Conservation (phyloP, 2,113 vertebrate species). For the Chloroceryle aenea region DNA sequence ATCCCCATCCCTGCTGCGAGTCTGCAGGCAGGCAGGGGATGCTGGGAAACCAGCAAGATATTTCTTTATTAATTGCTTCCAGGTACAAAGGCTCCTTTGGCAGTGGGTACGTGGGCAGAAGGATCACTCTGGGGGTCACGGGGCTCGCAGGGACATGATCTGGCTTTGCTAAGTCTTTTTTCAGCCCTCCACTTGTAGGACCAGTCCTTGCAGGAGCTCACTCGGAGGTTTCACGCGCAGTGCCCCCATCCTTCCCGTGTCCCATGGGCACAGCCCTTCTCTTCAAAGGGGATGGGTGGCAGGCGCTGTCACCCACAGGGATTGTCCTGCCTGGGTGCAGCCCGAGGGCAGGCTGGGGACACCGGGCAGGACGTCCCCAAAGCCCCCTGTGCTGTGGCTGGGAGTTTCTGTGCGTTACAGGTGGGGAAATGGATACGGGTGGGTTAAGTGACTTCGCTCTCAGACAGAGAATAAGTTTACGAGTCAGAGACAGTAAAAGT, state of each 20-base stretch:
- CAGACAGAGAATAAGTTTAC: background rate
- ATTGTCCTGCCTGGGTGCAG: background rate
- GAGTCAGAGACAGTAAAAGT: background rate
- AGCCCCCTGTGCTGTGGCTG: rapidly evolving
- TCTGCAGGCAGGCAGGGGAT: background rate
- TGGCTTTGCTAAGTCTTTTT: background rate
- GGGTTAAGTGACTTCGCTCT: background rate
- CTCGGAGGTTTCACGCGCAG: background rate
- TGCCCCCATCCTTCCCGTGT: background rate
- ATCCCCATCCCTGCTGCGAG: rapidly evolving
- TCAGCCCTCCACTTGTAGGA: background rate
- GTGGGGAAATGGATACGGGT: background rate
- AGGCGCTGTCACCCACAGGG: background rate
- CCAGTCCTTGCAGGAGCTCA: background rate
- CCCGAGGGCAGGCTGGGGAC: too few species aligned
- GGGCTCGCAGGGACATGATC: background rate
- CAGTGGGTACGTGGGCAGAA: background rate
- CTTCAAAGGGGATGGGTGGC: too few species aligned
- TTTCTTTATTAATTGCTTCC: background rate
- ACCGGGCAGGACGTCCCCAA: background rate
- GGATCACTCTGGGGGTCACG: background rate
- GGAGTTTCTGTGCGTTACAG: background rate
- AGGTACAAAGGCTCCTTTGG: background rate
- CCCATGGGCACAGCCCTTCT: background rate
- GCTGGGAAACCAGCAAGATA: background rate